Evolutionary conservation across 2,888 invertebrate species (phyloP).

Genomic region (Phytoseiulus persimilis): DNA sequence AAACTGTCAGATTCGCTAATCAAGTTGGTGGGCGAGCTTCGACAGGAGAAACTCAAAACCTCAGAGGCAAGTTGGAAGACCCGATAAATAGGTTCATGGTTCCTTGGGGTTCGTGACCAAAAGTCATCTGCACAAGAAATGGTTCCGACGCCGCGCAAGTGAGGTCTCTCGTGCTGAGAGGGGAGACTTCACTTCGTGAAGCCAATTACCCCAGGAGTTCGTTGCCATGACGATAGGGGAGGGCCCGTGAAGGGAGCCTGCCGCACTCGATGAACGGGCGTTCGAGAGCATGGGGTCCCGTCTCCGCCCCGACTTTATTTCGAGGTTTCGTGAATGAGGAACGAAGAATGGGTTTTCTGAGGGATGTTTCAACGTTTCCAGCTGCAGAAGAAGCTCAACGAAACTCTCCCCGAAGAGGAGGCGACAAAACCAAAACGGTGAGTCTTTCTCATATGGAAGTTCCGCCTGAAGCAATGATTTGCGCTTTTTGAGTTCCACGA

Average conservation of each 20-base stretch:
- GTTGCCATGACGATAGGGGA: background rate
- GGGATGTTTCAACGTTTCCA: background rate
- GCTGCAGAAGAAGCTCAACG: conserved; percentile 27
- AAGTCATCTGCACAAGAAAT: background rate
- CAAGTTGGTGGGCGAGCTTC: conserved; percentile 15
- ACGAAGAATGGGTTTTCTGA: background rate
- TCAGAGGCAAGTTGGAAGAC: background rate
- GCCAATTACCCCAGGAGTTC: background rate
- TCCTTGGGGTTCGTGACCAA: background rate
- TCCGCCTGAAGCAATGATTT: background rate
- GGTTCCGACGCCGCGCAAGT: background rate
- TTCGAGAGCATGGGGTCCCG: background rate
- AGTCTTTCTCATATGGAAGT: background rate
- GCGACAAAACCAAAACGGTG: background rate
- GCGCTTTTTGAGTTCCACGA: no score
- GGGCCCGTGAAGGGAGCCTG: background rate
- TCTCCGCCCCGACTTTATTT: background rate
- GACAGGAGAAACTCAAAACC: conserved; percentile 26
- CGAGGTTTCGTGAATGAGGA: no score
- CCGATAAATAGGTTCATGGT: background rate
- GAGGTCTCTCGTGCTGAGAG: background rate
- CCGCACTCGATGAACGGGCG: background rate
- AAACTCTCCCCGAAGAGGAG: background rate
- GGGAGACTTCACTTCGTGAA: background rate
- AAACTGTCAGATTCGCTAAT: conserved; percentile 21